A percentile compares a stretch with the other conserved stretches of the same genome.
These are phyloP conservation scores for Diplolepis rosae DNA, from an alignment of 2,888 invertebrate species.

Conservation along the genomic window DNA sequence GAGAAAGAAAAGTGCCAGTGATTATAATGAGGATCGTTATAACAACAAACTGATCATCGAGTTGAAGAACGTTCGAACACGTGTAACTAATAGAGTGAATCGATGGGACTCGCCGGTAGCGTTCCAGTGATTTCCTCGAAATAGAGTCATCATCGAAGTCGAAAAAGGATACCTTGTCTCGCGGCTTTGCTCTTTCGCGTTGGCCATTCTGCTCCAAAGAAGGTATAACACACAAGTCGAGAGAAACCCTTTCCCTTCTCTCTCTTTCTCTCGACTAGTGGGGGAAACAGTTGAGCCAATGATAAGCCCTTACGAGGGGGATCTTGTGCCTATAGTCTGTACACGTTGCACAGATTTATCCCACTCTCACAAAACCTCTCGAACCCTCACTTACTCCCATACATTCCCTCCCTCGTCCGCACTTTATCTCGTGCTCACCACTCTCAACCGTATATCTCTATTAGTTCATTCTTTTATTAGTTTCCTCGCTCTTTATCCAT, in stretches of 20 bases:
- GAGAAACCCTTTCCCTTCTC: slow-evolving; percentile 52
- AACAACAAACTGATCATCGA: slow-evolving; percentile 23
- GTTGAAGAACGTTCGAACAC: slow-evolving; percentile 23
- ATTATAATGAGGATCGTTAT: slow-evolving; percentile 29
- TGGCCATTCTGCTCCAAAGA: slow-evolving; percentile 44
- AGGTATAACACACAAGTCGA: slow-evolving; percentile 52
- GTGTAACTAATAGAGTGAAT: slow-evolving; percentile 30
- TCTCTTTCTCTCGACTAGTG: slow-evolving; percentile 45
- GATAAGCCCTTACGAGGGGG: slow-evolving; percentile 63
- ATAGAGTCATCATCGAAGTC: slow-evolving; percentile 55
- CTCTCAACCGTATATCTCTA: slow-evolving; percentile 29
- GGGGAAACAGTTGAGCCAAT: slow-evolving; percentile 66
- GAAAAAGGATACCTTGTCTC: slow-evolving; percentile 48
- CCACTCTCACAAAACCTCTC: slow-evolving; percentile 51
- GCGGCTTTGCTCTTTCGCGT: slow-evolving; percentile 43
- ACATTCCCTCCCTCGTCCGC: slow-evolving; percentile 37
- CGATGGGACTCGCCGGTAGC: slow-evolving; percentile 45
- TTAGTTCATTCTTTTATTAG: slow-evolving; percentile 35
- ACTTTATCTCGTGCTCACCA: slow-evolving; percentile 14
- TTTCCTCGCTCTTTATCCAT: slow-evolving; percentile 30
- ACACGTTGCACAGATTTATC: slow-evolving; percentile 68
- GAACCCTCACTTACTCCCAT: slow-evolving; percentile 28
- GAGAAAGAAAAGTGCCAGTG: slow-evolving; percentile 20
- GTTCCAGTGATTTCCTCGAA: slow-evolving; percentile 55
- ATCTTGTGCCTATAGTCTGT: slow-evolving; percentile 60